Evolutionary conservation across 2,113 vertebrate genomes (phyloP), one percentile per base, ranked within the genome.

Genomic region (Brachirus orientalis): DNA sequence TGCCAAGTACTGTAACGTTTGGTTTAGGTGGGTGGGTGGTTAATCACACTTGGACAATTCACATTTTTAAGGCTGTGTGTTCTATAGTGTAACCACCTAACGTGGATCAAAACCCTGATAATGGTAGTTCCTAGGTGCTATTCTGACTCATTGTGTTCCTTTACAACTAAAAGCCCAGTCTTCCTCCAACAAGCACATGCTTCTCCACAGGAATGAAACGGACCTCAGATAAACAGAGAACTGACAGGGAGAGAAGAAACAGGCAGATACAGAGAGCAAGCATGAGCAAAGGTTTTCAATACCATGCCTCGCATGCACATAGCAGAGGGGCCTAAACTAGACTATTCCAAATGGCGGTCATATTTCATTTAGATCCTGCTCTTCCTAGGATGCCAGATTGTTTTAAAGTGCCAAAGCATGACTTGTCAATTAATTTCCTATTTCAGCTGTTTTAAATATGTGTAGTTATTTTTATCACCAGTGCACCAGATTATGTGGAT

Each of bases 301-400:
- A 78, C 72, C 86, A 88, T 84, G 89, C 82, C 87, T 88, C 59
- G 45, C 89, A 89, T 90, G 86, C 87, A 87, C 79, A 65, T 33
- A 62, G 73, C 77, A 51, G 41, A 61, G 45, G 57, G 76, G 60
- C 54, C 51, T 2, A 28, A 2, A 13, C 14, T 4, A n/a, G 5
- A 13, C 14, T 4, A n/a, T 16, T 73, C 40, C 37, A 59, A 28
- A 51, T 45, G 66, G 66, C 63, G 17, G 45, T 75, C 62, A 69
- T 71, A n/a, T 80, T 84, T 64, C 4, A 72, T 66, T 68, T 50
- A 64, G 2, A 16, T 47, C 28, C 28, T 28, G 28, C 28, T 28
- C 28, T 28, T 28, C 3, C 28, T 28, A n/a, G n/a, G n/a, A n/a
- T n/a, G n/a, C n/a, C n/a, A n/a, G n/a, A n/a, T n/a, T n/a, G n/a